These are phyloP conservation scores for Cacatua alba DNA, from an alignment of 2,113 vertebrate species.

Conservation along the genomic window DNA sequence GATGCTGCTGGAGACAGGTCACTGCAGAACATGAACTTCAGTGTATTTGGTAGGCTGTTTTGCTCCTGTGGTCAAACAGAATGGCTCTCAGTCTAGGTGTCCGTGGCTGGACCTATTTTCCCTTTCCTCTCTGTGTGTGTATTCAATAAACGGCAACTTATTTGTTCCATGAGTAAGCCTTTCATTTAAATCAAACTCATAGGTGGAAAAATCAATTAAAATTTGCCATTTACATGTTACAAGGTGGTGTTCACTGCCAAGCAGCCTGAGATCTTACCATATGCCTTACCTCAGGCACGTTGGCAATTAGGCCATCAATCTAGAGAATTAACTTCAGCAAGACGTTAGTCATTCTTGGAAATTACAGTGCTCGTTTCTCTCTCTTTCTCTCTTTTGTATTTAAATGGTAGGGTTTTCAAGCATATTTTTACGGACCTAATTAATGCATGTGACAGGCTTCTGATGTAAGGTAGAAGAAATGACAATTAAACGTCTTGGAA, in stretches of 20 bases:
- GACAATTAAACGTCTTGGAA: conserved; percentile 59
- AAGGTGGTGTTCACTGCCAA: not conserved
- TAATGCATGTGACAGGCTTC: conserved; percentile 53
- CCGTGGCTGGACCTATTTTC: not conserved
- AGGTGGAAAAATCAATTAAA: not conserved
- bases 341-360: conserved; percentile 54
- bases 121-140: not conserved
- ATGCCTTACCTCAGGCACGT: not conserved
- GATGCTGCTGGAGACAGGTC: not conserved
- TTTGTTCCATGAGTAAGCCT: not conserved
- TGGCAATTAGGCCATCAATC: conserved; percentile 31
- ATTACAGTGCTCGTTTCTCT: conserved; percentile 9
- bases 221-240: not conserved
- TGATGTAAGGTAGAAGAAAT: conserved; percentile 65
- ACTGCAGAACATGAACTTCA: not conserved
- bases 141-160: not conserved
- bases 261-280: not conserved
- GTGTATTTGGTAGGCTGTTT: not conserved
- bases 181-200: not conserved
- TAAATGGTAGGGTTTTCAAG: conserved; percentile 42
- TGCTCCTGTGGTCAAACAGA: not conserved
- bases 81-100: not conserved
- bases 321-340: conserved; percentile 41
- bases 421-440: conserved; percentile 50
- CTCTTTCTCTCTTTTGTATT: conserved; percentile 20